These are phyloP conservation scores for Plecturocebus donacophilus DNA, from an alignment of 2,113 vertebrate genomes.

Conservation along the genomic window DNA sequence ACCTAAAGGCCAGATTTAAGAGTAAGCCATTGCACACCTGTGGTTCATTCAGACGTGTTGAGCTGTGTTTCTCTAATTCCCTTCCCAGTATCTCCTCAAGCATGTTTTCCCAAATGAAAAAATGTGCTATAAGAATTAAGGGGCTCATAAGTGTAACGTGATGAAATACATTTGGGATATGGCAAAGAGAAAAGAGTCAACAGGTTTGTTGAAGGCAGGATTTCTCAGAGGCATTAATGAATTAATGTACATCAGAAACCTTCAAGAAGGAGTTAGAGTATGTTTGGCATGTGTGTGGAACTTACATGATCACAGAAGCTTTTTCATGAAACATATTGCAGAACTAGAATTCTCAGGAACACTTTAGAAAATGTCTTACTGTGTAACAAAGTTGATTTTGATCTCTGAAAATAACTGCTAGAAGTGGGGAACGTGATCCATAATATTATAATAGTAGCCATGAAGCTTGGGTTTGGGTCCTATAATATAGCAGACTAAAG, in stretches of 20 bases:
- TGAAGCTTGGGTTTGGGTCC: neutral
- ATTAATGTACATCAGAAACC: neutral
- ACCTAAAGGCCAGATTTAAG: neutral
- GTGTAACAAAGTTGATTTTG: neutral
- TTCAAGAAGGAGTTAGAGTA: neutral
- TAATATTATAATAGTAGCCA: neutral
- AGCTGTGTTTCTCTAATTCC: neutral
- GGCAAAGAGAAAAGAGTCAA: neutral
- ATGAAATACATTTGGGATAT: neutral
- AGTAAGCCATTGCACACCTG: neutral
- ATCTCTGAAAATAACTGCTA: neutral
- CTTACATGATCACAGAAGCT: neutral
- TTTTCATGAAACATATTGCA: neutral
- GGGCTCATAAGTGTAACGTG: neutral
- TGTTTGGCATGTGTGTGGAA: neutral
- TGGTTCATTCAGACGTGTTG: neutral
- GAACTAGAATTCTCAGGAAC: neutral
- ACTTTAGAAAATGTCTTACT: conserved; percentile 6
- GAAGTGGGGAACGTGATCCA: neutral
- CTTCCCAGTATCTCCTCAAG: neutral
- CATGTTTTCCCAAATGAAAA: neutral
- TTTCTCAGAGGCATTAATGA: neutral
- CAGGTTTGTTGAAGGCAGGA: neutral
- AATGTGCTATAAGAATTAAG: neutral
- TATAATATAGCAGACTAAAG: neutral